phyloP scores from a whole-genome alignment of 2,797 vertebrate species.

The Pteronotus mesoamericanus region DNA sequence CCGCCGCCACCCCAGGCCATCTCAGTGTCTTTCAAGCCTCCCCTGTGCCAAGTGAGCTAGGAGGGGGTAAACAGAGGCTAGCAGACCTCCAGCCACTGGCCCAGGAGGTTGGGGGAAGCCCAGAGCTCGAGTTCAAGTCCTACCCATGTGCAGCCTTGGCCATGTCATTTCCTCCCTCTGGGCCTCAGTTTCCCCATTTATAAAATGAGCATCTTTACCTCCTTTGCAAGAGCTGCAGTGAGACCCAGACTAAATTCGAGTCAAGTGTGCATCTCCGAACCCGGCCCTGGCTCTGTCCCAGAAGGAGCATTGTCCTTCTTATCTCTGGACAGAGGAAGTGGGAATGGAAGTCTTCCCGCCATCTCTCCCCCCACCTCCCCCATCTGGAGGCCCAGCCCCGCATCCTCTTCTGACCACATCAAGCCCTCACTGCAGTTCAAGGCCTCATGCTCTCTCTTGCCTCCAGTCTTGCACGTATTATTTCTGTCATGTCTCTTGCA shows the following conservation, averaged over 20 bases:
- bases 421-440: not conserved
- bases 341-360: not conserved
- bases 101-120: not conserved
- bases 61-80: fast-evolving
- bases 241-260: not conserved
- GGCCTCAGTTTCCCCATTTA: not conserved
- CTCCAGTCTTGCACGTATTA: not conserved
- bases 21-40: not conserved
- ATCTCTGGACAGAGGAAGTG: not conserved
- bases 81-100: not conserved
- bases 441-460: not conserved
- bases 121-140: not conserved
- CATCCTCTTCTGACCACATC: not conserved
- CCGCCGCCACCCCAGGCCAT: not conserved
- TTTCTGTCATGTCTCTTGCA: not conserved
- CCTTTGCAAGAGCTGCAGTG: not conserved
- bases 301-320: not conserved
- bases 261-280: not conserved
- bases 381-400: not conserved
- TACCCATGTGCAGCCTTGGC: not conserved
- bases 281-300: not conserved
- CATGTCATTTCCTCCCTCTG: not conserved
- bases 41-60: not conserved
- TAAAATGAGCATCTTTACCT: too few relatives aligned
- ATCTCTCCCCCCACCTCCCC: not conserved